Conservation (phyloP, 2,888 invertebrate species). For the Drosophila dives region DNA sequence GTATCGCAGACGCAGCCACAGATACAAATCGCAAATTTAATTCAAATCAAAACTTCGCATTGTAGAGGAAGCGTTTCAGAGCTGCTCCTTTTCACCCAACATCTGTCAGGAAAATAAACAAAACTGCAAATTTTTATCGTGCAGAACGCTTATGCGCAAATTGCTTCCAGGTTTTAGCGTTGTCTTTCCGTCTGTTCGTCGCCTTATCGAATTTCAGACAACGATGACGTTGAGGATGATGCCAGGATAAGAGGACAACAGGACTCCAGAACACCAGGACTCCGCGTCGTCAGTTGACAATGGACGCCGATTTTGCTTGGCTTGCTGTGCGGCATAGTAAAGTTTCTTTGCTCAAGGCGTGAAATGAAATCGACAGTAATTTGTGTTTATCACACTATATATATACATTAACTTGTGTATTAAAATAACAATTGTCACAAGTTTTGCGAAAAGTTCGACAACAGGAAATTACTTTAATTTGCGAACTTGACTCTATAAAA, state of each 20-base stretch:
- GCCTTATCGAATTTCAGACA: conserved; percentile 73
- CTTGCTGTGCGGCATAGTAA: conserved; percentile 56
- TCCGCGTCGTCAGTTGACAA: conserved; percentile 44
- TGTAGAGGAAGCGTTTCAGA: conserved; percentile 41
- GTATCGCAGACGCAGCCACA: conserved; percentile 49
- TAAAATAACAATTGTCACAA: conserved; percentile 74
- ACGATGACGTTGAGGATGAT: conserved; percentile 44
- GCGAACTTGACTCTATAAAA: conserved; percentile 70
- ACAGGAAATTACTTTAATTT: conserved; percentile 74
- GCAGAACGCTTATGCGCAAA: conserved; percentile 80
- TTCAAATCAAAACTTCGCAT: conserved; percentile 61
- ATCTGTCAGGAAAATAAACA: conserved; percentile 82
- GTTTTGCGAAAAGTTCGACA: conserved; percentile 59
- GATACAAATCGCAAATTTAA: conserved; percentile 61
- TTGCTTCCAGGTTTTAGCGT: conserved; percentile 76
- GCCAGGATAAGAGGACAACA: conserved; percentile 30
- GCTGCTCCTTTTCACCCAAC: conserved; percentile 48
- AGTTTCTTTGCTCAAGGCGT: conserved; percentile 76
- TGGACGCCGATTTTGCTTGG: conserved; percentile 54
- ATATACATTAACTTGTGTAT: conserved; percentile 26
- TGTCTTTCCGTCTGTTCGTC: conserved; percentile 45
- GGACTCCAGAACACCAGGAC: conserved; percentile 17
- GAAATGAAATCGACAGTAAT: conserved; percentile 79
- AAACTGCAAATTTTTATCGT: conserved; percentile 81
- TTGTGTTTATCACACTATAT: conserved; percentile 67